phyloP scores from a whole-genome alignment of 2,888 invertebrate genomes.

The Trichogramma dendrolimi region DNA sequence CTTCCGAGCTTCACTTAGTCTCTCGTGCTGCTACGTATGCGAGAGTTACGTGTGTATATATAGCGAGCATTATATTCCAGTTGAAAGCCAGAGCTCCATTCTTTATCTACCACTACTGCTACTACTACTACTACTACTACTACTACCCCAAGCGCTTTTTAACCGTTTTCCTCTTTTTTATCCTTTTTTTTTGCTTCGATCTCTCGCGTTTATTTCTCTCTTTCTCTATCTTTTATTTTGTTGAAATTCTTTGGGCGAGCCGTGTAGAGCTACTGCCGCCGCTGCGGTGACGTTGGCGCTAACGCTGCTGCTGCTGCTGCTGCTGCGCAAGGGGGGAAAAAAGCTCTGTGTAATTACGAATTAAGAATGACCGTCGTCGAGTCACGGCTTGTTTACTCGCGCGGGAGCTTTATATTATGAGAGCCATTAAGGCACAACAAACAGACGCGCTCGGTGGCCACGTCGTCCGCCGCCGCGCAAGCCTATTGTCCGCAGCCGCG shows the following conservation, averaged over 20 bases:
- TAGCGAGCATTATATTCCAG: constrained; percentile 3
- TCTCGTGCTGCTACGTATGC: constrained; percentile 22
- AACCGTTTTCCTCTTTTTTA: neutral
- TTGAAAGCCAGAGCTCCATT: too few species aligned
- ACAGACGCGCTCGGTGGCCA: constrained; percentile 17
- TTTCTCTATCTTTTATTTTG: neutral
- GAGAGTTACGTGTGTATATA: constrained; percentile 30
- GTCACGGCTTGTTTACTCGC: neutral
- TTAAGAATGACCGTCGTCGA: constrained; percentile 15
- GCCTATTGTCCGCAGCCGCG: too few species aligned
- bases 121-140: too few species aligned
- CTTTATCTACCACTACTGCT: too few species aligned
- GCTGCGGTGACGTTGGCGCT: neutral
- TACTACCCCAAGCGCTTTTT: too few species aligned
- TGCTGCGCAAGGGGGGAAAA: too few species aligned
- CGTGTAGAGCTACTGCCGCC: constrained; percentile 1
- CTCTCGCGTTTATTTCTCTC: neutral
- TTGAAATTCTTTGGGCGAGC: neutral
- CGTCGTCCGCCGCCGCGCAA: neutral
- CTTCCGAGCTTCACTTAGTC: constrained; percentile 26
- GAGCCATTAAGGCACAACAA: constrained; percentile 4
- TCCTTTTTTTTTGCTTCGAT: constrained; percentile 1
- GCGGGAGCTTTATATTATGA: neutral
- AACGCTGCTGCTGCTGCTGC: too few species aligned
- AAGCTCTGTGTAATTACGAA: constrained; percentile 17